Conservation (phyloP, 2,888 invertebrate genomes). For the Epistrophe eligans region DNA sequence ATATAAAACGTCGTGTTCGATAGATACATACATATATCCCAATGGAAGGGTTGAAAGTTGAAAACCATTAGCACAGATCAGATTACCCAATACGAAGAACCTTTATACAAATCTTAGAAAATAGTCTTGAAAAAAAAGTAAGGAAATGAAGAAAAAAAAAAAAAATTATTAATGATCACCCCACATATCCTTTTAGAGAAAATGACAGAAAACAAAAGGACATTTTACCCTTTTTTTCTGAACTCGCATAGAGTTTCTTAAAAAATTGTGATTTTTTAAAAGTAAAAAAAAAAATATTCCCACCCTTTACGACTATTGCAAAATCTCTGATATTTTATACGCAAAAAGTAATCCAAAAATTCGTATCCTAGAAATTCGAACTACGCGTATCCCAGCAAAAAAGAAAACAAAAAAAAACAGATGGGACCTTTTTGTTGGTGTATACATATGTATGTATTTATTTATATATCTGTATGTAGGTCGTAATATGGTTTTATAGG, state of each 20-base stretch:
- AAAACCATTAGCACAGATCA: conserved; percentile 71
- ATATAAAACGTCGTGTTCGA: conserved; percentile 25
- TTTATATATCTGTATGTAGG: conserved; percentile 1
- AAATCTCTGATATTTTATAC: conserved; percentile 39
- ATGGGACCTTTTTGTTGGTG: conserved; percentile 60
- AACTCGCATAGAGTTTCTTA: conserved; percentile 12
- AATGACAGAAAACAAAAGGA: conserved; percentile 69
- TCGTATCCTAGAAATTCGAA: conserved; percentile 56
- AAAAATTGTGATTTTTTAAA: background rate
- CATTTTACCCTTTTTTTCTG: conserved; percentile 61
- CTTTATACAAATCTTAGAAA: conserved; percentile 21
- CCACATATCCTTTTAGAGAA: conserved; percentile 65
- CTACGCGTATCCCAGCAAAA: conserved; percentile 19
- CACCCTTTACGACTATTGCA: conserved; percentile 61
- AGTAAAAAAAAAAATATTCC: conserved; percentile 44
- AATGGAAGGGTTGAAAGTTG: conserved; percentile 66
- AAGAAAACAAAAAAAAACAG: conserved; percentile 27
- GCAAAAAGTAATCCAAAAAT: conserved; percentile 42
- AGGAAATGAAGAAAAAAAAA: conserved; percentile 33
- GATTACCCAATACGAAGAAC: conserved; percentile 45
- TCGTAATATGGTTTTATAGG: conserved; percentile 58
- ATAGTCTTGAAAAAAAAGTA: conserved; percentile 33
- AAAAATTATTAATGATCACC: conserved; percentile 65
- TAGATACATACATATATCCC: too few relatives aligned
- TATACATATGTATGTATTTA: background rate